Evolutionary conservation across 2,797 vertebrate species (phyloP), one percentile per base, ranked within the genome.

Genomic region (Sebastes wilsoni): DNA sequence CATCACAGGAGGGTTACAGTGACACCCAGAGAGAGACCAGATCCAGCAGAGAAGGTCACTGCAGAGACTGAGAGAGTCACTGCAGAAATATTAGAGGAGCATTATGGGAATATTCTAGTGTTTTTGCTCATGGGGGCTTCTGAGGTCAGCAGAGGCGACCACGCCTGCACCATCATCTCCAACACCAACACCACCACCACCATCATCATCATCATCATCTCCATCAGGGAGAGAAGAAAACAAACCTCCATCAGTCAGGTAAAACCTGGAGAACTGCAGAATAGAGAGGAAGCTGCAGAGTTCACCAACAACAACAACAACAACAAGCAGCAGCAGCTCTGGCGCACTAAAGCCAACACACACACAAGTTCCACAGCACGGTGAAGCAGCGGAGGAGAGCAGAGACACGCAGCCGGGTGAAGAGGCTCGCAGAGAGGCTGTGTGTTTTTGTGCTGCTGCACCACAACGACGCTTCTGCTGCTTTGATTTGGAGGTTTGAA

Each of bases 141-240:
- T 75, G 79, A 88, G 89, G 85, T 89, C 86, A 85, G 82, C 70
- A n/a, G 36, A 61, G 71, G 72, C 52, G 88, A 81, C 90, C 88
- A 92, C 92, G 89, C 90, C 89, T 90, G 83, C 84, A 77, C 66
- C 83, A 14, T 4, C 71, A 76, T 2, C 59, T 3, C 2, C 79
- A 22, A 34, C 64, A n/a, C 2, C 79, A 22, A 13, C 64, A 23
- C 11, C 67, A 20, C 2, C 70, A 58, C 2, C 64, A 23, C 1
- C 79, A 61, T 1, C 66, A 75, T 2, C 28, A 13, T 4, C 69
- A 30, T 38, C 77, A 66, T 69, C 78, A 65, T 22, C 80, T 1
- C 32, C 78, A 65, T 18, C 66, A 34, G 18, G 16, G 4, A 74
- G 13, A 32, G 2, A 5, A 8, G 8, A 62, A 52, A 52, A 52